Conservation (phyloP, 2,888 invertebrate species). For the Ophion slaviceki region DNA sequence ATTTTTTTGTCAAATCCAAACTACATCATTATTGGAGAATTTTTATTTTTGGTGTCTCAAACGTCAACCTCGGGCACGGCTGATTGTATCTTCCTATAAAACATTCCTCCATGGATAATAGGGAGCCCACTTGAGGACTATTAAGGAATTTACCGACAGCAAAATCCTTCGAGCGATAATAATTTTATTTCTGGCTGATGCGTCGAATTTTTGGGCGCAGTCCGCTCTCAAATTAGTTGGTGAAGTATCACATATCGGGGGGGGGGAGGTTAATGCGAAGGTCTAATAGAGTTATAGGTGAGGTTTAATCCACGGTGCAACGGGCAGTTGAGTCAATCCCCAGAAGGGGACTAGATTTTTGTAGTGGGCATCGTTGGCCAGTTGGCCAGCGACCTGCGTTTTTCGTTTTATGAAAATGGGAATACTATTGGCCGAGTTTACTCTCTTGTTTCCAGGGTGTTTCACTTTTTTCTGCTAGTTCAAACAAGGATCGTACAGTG, state of each 20-base stretch:
- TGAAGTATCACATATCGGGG: slow-evolving; percentile 1
- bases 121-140: neutral
- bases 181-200: neutral
- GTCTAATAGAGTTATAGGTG: slow-evolving; percentile 38
- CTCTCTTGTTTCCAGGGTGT: no score
- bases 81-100: no score
- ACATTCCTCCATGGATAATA: neutral
- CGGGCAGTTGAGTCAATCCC: slow-evolving; percentile 28
- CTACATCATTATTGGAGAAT: no score
- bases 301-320: slow-evolving; percentile 40
- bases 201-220: neutral
- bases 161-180: neutral
- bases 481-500: no score
- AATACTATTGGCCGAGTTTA: slow-evolving; percentile 72
- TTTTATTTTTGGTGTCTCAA: no score
- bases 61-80: no score
- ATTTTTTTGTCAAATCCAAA: no score
- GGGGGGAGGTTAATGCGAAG: neutral
- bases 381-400: slow-evolving; percentile 30
- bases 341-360: slow-evolving; percentile 41
- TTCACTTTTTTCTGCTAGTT: no score
- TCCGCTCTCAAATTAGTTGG: neutral
- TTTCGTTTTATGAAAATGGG: slow-evolving; percentile 69
- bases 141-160: neutral
- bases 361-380: neutral